Evolutionary conservation across 2,888 invertebrate species (phyloP).

Genomic region (Plebejus melissa): DNA sequence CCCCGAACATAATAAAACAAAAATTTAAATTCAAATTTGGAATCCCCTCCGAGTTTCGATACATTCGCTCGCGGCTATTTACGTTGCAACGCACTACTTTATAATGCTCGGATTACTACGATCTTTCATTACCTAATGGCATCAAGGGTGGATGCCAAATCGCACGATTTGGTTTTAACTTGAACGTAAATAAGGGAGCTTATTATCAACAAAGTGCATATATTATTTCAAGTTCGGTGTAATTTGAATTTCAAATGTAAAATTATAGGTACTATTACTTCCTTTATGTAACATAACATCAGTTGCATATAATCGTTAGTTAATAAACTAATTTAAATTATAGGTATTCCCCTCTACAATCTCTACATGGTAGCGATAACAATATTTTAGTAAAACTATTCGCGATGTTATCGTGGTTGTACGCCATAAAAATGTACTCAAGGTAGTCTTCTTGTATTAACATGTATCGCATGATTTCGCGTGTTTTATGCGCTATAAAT

Average conservation of each 20-base stretch:
- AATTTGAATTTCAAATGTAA: neutral
- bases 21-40: slow-evolving; percentile 52
- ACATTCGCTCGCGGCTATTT: slow-evolving; percentile 57
- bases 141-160: slow-evolving; percentile 36
- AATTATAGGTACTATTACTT: neutral
- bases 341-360: neutral
- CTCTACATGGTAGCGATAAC: neutral
- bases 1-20: slow-evolving; percentile 39
- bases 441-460: slow-evolving; percentile 12
- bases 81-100: slow-evolving; percentile 48
- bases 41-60: slow-evolving; percentile 49
- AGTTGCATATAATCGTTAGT: neutral
- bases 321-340: neutral
- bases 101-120: slow-evolving; percentile 55
- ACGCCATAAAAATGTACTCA: slow-evolving; percentile 6
- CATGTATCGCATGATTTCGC: neutral
- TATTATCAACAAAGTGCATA: neutral
- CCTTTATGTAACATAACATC: neutral
- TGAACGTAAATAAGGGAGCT: slow-evolving; percentile 25
- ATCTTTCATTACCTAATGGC: slow-evolving; percentile 66
- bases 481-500: slow-evolving; percentile 20
- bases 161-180: slow-evolving; percentile 32
- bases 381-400: slow-evolving; percentile 4
- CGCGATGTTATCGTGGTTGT: neutral
- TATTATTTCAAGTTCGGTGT: neutral